Base-by-base conservation (phyloP, 2,797 vertebrate species). In the Hafferia zeledoni region DNA sequence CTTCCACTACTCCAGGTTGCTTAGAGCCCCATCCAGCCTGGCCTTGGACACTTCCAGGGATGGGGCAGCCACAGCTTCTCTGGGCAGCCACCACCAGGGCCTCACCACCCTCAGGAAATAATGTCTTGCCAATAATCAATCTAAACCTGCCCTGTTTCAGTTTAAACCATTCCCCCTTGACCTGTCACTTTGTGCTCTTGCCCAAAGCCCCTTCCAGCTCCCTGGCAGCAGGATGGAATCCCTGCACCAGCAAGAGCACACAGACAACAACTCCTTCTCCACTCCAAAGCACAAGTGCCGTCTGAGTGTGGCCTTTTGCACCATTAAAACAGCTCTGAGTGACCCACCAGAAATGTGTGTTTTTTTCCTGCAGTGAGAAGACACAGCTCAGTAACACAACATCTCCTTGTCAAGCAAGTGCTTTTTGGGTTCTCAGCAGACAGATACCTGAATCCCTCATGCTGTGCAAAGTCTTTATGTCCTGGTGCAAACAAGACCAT, bases 1-100 rank as follows among this genome's bases (percentile, higher is more conserved):
- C 10, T 46, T 46, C 12, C 30, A 2, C 30, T 5, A 10, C 0
- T 0, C 17, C 33, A 65, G 9, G 15, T 0, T 35, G 25, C 12
- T 52, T 46, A 0, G 0, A 41, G 22, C 46, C 8, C 9, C 18
- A 11, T 28, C 46, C 52, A 31, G 1, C 30, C 9, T 71, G 44
- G 39, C 17, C 39, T 35, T 2, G 25, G 1, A 53, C 25, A 28
- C 6, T 15, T 14, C 18, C 39, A 71, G n/a, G 37, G 10, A 70
- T 27, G 28, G 0, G 5, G 11, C 17, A 63, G 0, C 15, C 59
- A 28, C 30, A 71, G 6, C 1, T 35, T 39, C 52, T 31, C 46
- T 53, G 25, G 17, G 17, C 10, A 78, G 0, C 5, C 44, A 17
- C 8, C 35, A 10, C 57, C 12, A 39, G 24, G 15, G 18, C 31